Evolutionary conservation across 2,797 vertebrate genomes (phyloP).

Genomic region (Sardinella longiceps): DNA sequence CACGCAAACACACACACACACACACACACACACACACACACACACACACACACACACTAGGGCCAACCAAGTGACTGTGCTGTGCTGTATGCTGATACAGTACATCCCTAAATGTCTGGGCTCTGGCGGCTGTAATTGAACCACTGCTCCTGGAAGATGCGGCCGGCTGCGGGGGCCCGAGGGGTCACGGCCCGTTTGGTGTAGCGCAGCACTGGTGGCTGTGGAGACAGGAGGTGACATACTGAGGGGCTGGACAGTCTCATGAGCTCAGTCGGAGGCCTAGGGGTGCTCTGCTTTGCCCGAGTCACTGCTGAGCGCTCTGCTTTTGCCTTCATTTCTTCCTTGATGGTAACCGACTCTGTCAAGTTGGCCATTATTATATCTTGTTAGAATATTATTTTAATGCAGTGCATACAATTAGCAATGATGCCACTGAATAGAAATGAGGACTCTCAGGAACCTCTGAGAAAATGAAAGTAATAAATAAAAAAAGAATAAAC

Average conservation of each 20-base stretch:
- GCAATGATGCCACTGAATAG: neutral
- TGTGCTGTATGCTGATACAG: neutral
- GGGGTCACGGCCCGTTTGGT: neutral
- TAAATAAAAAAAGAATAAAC: too few species aligned
- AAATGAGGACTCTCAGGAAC: neutral
- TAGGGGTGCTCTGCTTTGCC: neutral
- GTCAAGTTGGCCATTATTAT: neutral
- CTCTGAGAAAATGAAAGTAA: neutral
- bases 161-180: neutral
- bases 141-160: neutral
- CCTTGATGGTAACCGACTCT: neutral
- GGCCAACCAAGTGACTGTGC: neutral
- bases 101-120: neutral
- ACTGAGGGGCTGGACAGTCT: neutral
- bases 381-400: too few species aligned
- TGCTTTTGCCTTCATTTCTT: neutral
- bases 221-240: neutral
- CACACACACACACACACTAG: neutral
- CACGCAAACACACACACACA: neutral
- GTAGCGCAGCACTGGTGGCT: neutral
- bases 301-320: neutral
- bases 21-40: too few species aligned
- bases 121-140: neutral
- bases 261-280: neutral
- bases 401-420: neutral